Base-by-base conservation (phyloP, 2,113 vertebrate genomes). In the Leucoraja erinaceus region DNA sequence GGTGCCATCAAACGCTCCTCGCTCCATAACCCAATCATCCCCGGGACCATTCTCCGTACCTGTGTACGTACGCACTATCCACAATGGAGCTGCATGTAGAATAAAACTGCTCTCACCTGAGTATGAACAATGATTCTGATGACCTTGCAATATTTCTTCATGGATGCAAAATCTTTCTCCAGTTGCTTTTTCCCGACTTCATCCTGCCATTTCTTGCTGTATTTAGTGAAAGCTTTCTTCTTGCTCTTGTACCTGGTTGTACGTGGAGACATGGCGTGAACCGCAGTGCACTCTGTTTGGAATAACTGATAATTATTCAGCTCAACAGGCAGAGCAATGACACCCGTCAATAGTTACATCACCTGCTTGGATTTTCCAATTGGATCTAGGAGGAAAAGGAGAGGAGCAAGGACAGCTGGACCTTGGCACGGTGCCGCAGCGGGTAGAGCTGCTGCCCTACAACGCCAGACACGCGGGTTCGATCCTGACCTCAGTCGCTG, bases 141-240 rank as follows among this genome's bases (percentile, higher is more conserved):
- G 94, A 97, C 94, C 76, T 96, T 97, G 96, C 97, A 97, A 94
- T 97, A 97, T 91, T 97, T 97, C 93, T 97, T 97, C 96, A 97
- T 96, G 59, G 96, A 94, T 0, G 95, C 94, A 70, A 97, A 97
- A 93, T 97, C 97, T 93, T 96, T 97, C 94, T 97, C 96, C 56
- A 97, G 95, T 94, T 96, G 96, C 93, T 92, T 96, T 70, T 96
- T 96, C 93, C 97, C 96, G 0, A 93, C 92, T 0, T 96, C 93
- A 0, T 96, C 96, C 20, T 96, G 96, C 97, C 97, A 97, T 68
- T 96, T 95, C 59, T 95, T 97, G 94, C 96, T 96, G 95, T 96
- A 96, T 93, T 97, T 97, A 93, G 96, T 97, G 93, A 97, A 97
- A 0, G 96, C 96, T 94, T 97, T 97, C 94, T 97, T 97, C 95